phyloP scores from a whole-genome alignment of 2,113 vertebrate genomes.

The Pimephales promelas region DNA sequence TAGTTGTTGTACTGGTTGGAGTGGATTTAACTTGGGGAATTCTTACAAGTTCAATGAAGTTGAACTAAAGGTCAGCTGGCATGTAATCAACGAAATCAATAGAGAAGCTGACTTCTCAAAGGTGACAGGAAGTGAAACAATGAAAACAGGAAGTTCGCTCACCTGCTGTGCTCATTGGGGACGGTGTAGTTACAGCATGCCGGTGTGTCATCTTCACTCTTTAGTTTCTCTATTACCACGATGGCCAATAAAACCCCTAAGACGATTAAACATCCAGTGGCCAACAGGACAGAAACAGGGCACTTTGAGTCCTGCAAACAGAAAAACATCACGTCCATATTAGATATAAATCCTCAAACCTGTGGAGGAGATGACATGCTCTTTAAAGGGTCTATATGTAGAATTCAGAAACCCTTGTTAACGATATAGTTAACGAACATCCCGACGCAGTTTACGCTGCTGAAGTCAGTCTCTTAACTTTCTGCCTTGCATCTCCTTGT shows the following conservation, averaged over 20 bases:
- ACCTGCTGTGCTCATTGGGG: conserved; percentile 69
- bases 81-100: neutral
- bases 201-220: neutral
- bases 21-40: neutral
- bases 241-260: conserved; percentile 69
- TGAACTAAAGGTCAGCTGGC: neutral
- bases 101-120: neutral
- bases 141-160: conserved; percentile 17
- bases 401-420: no score
- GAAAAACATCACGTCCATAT: neutral
- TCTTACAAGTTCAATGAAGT: neutral
- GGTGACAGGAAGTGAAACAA: neutral
- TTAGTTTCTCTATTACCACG: conserved; percentile 64
- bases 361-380: no score
- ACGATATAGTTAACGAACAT: no score
- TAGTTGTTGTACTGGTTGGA: neutral
- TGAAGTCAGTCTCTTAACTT: neutral
- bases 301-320: conserved; percentile 57
- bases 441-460: no score
- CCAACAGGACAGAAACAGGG: conserved; percentile 49
- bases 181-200: neutral
- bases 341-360: neutral
- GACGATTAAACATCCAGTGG: conserved; percentile 61
- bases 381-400: no score
- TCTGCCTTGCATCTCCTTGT: neutral